phyloP scores from a whole-genome alignment of 2,797 vertebrate genomes.

The Cheirogaleus major region DNA sequence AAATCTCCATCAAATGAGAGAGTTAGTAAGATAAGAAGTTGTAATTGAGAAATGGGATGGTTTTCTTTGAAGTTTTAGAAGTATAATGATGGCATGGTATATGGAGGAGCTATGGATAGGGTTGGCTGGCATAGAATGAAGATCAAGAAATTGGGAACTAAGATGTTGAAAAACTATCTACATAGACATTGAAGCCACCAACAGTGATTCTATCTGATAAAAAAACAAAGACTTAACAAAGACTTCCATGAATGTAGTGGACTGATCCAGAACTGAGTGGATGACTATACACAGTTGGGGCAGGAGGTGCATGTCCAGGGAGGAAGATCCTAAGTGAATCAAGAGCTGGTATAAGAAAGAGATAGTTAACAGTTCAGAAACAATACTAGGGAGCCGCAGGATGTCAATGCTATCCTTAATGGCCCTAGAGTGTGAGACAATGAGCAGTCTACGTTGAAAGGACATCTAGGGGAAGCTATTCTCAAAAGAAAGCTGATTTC shows the following conservation, averaged over 20 bases:
- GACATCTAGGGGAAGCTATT: neutral
- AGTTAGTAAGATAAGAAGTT: neutral
- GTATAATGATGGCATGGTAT: neutral
- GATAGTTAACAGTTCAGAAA: neutral
- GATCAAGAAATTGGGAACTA: neutral
- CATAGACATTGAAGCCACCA: neutral
- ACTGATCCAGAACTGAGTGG: neutral
- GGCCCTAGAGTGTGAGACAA: neutral
- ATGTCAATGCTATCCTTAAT: neutral
- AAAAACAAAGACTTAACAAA: neutral
- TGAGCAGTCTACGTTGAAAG: neutral
- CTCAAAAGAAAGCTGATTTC: conserved; percentile 26
- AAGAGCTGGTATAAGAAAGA: neutral
- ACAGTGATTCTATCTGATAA: neutral
- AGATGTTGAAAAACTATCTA: neutral
- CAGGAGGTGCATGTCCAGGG: neutral
- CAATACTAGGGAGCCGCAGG: neutral
- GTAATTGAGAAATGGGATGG: neutral
- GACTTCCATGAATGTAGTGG: neutral
- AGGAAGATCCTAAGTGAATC: neutral
- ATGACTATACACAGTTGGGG: neutral
- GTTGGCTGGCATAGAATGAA: neutral
- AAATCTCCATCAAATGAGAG: neutral
- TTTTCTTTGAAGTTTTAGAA: neutral
- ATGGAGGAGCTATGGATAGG: neutral